Evolutionary conservation across 2,113 vertebrate genomes (phyloP), one percentile per base, ranked within the genome.

Genomic region (Noturus placidus): DNA sequence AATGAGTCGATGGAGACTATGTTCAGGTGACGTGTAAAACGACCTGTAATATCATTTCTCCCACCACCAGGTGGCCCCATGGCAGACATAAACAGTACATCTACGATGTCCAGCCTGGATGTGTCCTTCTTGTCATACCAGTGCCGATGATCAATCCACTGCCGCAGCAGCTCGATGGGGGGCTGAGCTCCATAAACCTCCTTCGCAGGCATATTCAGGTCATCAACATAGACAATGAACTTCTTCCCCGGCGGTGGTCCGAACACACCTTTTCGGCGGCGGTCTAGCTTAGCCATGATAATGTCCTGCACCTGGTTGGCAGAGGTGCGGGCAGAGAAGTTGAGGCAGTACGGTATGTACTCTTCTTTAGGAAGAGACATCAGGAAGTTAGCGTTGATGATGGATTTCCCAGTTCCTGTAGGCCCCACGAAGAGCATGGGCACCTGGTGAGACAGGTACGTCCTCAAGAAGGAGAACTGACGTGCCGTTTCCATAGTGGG

Each of bases 151-250:
- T 98, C 97, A 57, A 97, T 93, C 96, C 96, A 97, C 0, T 99
- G 97, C 61, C 97, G 94, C 56, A 99, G 93, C 27, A 99, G 94
- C 91, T 99, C 98, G 1, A 97, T 97, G 50, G 97, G 97, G 19
- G 97, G 98, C 92, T 99, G 98, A 22, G 97, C 97, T 25, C 97
- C 98, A 10, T 98, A 98, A 0, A 96, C 89, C 67, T 99, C 97
- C 91, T 97, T 98, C 57, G 97, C 96, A 69, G 97, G 97, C 98
- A 99, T 99, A 90, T 99, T 99, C 27, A 99, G 93, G 90, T 99
- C 97, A 94, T 98, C 98, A 98, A 1, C 8, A 61, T 97, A 99
- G 35, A 99, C 91, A 59, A 99, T 83, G 78, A 96, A 96, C 90
- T 96, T 95, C 92, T 96, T 98, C 33, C 97, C 97, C 0, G 90